phyloP scores from a whole-genome alignment of 2,797 vertebrate species.

The Selene dorsalis region DNA sequence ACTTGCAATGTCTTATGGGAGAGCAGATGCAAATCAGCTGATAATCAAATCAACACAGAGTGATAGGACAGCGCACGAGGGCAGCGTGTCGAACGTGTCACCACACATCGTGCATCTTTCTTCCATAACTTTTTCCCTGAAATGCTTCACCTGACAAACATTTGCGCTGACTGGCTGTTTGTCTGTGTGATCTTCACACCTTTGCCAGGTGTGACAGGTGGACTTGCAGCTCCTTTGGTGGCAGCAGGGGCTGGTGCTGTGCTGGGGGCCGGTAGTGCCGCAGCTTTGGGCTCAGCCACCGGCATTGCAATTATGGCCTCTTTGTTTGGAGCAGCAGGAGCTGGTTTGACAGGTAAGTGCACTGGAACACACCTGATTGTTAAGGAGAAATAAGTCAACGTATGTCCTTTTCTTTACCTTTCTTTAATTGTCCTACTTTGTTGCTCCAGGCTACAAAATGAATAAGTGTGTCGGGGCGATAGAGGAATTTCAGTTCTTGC shows the following conservation, averaged over 20 bases:
- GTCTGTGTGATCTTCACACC: neutral
- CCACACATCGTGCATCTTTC: neutral
- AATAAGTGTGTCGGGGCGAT: slow-evolving; percentile 97
- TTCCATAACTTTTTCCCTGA: neutral
- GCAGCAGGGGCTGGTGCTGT: slow-evolving; percentile 92
- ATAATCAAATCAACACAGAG: neutral
- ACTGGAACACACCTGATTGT: neutral
- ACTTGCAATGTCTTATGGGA: neutral
- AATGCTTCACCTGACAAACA: neutral
- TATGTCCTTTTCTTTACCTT: neutral
- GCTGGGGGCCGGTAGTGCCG: slow-evolving; percentile 93
- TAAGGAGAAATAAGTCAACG: neutral
- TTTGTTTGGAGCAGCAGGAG: slow-evolving; percentile 95
- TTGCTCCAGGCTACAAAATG: slow-evolving; percentile 94
- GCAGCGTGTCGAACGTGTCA: neutral
- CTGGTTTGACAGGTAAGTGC: slow-evolving; percentile 91
- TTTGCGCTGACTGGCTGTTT: neutral
- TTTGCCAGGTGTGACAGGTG: slow-evolving; percentile 92
- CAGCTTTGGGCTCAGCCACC: slow-evolving; percentile 90
- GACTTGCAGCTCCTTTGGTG: slow-evolving; percentile 93
- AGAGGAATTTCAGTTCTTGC: slow-evolving; percentile 96
- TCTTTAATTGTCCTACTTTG: neutral
- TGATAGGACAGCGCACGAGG: neutral
- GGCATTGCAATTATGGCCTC: slow-evolving; percentile 97
- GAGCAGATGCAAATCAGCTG: neutral